Conservation (phyloP, 2,113 vertebrate species). For the Bujurquina vittata region DNA sequence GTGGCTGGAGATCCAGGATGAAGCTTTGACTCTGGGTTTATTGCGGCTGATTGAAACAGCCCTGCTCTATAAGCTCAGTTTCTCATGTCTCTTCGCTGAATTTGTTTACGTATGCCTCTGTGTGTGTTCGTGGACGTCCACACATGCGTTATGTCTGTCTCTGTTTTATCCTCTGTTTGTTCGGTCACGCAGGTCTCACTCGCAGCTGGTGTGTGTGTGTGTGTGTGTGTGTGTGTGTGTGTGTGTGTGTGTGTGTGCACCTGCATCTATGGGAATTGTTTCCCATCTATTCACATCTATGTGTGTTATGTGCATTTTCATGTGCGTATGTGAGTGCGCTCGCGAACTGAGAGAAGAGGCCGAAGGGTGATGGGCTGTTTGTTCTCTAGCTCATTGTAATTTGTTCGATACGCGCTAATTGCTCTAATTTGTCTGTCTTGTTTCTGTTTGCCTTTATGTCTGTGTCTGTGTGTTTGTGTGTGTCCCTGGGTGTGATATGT, state of each 20-base stretch:
- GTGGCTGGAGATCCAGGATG: slow-evolving; percentile 20
- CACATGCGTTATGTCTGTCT: not conserved
- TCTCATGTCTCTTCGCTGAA: slow-evolving; percentile 7
- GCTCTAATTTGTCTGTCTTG: slow-evolving; percentile 80
- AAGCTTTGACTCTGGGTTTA: slow-evolving; percentile 55
- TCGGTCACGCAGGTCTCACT: slow-evolving; percentile 54
- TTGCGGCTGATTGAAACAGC: slow-evolving; percentile 67
- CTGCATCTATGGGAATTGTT: slow-evolving; percentile 40
- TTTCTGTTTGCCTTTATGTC: slow-evolving; percentile 70
- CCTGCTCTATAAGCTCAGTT: slow-evolving; percentile 50
- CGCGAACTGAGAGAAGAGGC: slow-evolving; percentile 60
- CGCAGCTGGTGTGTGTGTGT: slow-evolving; percentile 53
- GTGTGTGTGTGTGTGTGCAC: slow-evolving; percentile 47
- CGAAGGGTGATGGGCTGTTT: slow-evolving; percentile 74
- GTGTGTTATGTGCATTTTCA: slow-evolving; percentile 1
- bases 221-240: too few relatives aligned
- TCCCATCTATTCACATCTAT: slow-evolving; percentile 48
- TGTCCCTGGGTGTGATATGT: not conserved
- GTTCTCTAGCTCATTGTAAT: slow-evolving; percentile 77
- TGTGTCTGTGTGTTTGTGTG: slow-evolving; percentile 50
- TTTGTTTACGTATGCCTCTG: slow-evolving; percentile 32
- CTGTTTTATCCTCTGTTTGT: slow-evolving; percentile 37
- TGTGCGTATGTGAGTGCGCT: not conserved
- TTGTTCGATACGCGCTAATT: slow-evolving; percentile 79
- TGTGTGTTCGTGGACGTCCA: not conserved